phyloP scores from a whole-genome alignment of 1,140 invertebrate genomes.

The Nixonia krombeini region DNA sequence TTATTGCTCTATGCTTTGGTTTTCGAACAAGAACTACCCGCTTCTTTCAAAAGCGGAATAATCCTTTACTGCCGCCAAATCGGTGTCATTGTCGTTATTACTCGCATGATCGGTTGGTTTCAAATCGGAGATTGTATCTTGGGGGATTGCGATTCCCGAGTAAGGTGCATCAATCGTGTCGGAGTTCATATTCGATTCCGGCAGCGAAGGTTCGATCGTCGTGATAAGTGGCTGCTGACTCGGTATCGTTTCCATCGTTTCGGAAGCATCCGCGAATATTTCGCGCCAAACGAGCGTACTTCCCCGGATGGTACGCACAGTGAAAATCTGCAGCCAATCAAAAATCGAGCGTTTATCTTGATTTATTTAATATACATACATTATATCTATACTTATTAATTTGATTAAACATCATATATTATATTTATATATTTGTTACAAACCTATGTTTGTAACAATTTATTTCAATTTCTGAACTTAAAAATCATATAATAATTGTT shows the following conservation, averaged over 20 bases:
- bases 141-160: background rate
- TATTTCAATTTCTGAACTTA: background rate
- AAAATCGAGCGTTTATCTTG: background rate
- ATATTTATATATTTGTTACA: background rate
- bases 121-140: too few species aligned
- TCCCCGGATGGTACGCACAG: background rate
- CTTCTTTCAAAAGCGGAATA: too few species aligned
- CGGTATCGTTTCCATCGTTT: background rate
- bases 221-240: background rate
- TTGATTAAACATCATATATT: too few species aligned
- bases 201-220: background rate
- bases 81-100: too few species aligned
- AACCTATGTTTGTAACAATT: background rate
- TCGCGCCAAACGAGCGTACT: background rate
- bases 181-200: background rate
- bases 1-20: too few species aligned
- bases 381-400: too few species aligned
- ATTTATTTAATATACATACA: too few species aligned
- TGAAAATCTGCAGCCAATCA: background rate
- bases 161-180: background rate
- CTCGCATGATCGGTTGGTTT: too few species aligned
- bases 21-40: too few species aligned
- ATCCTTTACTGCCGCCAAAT: too few species aligned
- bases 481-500: background rate
- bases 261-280: background rate